Evolutionary conservation across 2,797 vertebrate species (phyloP).

Genomic region (Hippoglossus hippoglossus): DNA sequence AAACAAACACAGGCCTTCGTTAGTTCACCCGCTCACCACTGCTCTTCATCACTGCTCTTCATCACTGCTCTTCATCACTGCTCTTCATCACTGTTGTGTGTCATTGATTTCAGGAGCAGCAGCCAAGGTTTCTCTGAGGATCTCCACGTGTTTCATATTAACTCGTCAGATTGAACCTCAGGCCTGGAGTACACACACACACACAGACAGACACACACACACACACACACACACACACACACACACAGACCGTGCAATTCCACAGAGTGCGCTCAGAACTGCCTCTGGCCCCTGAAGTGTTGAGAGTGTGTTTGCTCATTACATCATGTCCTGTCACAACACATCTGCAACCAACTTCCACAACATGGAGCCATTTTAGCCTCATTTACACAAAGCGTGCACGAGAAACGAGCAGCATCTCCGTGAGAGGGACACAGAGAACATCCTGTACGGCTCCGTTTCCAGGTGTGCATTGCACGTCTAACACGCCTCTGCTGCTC

Average conservation of each 20-base stretch:
- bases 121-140: conserved; percentile 45
- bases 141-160: conserved; percentile 75
- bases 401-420: conserved; percentile 45
- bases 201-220: conserved; percentile 6
- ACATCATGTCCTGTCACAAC: conserved; percentile 41
- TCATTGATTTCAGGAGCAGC: conserved; percentile 49
- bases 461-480: conserved; percentile 22
- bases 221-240: neutral
- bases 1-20: conserved; percentile 14
- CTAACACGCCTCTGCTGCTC: neutral
- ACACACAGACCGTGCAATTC: conserved; percentile 6
- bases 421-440: neutral
- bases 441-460: conserved; percentile 34
- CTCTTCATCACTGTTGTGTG: conserved; percentile 41
- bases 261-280: conserved; percentile 23
- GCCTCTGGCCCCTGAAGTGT: conserved; percentile 16
- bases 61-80: neutral
- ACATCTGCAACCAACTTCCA: conserved; percentile 65
- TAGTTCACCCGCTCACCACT: conserved; percentile 20
- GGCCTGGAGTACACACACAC: conserved; percentile 26
- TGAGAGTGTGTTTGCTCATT: conserved; percentile 25
- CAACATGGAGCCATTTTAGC: conserved; percentile 38
- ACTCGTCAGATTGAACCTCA: conserved; percentile 45
- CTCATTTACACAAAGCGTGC: conserved; percentile 31
- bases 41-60: conserved; percentile 9